Percentiles rank a stretch among this genome's conserved stretches.
These are phyloP conservation scores for Aphidius colemani DNA, from an alignment of 2,888 invertebrate species.

Conservation along the genomic window DNA sequence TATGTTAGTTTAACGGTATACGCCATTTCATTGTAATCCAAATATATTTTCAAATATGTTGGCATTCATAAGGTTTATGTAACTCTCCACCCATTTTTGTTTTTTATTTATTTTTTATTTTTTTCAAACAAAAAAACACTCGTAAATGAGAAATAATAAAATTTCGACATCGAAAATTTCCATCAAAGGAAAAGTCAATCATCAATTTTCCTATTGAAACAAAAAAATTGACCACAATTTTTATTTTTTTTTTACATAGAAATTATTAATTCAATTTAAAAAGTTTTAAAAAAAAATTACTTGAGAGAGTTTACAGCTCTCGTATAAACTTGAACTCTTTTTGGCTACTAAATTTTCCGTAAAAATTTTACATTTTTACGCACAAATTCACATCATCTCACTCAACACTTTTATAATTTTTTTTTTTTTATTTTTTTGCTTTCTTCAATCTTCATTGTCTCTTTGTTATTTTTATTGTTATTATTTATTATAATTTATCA, in stretches of 20 bases:
- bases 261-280: constrained; percentile 49
- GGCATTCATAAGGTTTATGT: constrained; percentile 1
- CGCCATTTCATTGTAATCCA: background rate
- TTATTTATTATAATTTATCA: too few species aligned
- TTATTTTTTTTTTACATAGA: too few species aligned
- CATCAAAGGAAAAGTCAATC: background rate
- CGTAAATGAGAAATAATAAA: constrained; percentile 4
- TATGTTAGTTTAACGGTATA: background rate
- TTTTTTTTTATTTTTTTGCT: constrained; percentile 7
- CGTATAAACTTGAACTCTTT: constrained; percentile 27
- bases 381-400: background rate
- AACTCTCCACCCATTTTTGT: background rate
- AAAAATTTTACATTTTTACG: constrained; percentile 27
- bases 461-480: too few species aligned
- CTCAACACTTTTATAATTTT: constrained; percentile 31
- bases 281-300: constrained; percentile 27
- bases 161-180: background rate
- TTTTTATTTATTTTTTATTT: background rate
- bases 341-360: constrained; percentile 27
- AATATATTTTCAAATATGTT: constrained; percentile 7
- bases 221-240: too few species aligned
- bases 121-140: background rate
- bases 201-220: background rate
- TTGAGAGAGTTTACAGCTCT: constrained; percentile 26
- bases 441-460: background rate